Conservation (phyloP, 2,888 invertebrate species). For the Frankliniella intonsa region DNA sequence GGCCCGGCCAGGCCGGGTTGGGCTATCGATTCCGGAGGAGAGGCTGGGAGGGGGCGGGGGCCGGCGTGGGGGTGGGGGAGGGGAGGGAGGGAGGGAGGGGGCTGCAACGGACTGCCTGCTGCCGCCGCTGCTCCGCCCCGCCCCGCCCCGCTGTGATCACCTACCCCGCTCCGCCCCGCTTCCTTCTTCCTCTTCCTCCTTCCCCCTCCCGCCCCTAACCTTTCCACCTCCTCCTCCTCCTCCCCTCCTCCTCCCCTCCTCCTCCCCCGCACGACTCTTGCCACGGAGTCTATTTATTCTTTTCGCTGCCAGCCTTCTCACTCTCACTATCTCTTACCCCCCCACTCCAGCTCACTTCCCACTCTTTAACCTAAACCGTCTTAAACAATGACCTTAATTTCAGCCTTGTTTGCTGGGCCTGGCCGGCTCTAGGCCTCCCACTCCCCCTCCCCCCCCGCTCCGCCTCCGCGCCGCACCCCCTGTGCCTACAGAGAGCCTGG, state of each 20-base stretch:
- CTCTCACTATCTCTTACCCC: neutral
- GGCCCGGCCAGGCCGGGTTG: neutral
- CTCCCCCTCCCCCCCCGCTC: no score
- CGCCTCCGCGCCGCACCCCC: no score
- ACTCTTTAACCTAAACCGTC: constrained; percentile 7
- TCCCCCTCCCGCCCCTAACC: neutral
- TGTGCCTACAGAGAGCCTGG: no score
- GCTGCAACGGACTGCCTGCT: constrained; percentile 13
- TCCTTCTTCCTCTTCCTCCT: neutral
- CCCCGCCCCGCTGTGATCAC: neutral
- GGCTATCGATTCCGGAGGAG: constrained; percentile 23
- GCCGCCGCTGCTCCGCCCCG: neutral
- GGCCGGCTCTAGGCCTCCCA: neutral
- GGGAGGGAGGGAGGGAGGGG: neutral
- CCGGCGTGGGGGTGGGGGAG: neutral
- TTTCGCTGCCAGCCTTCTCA: neutral
- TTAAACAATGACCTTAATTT: constrained; percentile 20
- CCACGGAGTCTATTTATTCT: neutral
- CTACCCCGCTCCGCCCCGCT: neutral
- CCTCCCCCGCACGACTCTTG: neutral
- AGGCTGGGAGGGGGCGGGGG: no score
- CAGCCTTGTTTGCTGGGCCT: neutral
- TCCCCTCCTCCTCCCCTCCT: neutral
- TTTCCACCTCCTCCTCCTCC: neutral
- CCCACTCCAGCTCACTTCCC: neutral